Percentiles rank a stretch among this genome's conserved stretches.
Evolutionary conservation across 2,888 invertebrate genomes (phyloP).

Genomic region (Criorhina ranunculi): DNA sequence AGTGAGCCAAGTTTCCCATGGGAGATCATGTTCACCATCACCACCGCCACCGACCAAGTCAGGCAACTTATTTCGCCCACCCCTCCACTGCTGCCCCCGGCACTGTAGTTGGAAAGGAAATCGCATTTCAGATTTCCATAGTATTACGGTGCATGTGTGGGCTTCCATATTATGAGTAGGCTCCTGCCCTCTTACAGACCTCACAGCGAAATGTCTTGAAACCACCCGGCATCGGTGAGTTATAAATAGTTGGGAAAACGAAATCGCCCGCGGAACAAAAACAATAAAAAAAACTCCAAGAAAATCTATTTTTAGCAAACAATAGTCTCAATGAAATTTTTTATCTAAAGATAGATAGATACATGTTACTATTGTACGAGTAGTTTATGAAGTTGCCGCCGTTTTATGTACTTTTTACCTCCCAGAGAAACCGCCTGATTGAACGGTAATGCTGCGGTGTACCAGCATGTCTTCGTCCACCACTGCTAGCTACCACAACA

Average conservation of each 20-base stretch:
- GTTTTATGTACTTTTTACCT: slow-evolving; percentile 3
- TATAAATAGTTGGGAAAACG: slow-evolving; percentile 65
- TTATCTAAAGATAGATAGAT: slow-evolving; percentile 4
- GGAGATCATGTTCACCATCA: slow-evolving; percentile 62
- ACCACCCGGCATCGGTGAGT: slow-evolving; percentile 25
- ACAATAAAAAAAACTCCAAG: slow-evolving; percentile 32
- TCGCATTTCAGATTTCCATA: slow-evolving; percentile 53
- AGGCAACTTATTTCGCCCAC: slow-evolving; percentile 38
- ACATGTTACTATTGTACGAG: neutral
- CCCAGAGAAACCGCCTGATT: slow-evolving; percentile 47
- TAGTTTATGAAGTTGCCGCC: slow-evolving; percentile 35
- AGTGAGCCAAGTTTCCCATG: slow-evolving; percentile 69
- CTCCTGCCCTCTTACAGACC: slow-evolving; percentile 35
- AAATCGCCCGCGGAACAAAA: slow-evolving; percentile 41
- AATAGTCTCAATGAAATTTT: slow-evolving; percentile 62
- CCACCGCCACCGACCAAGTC: slow-evolving; percentile 38
- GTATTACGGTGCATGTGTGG: slow-evolving; percentile 55
- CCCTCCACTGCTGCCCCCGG: too few species aligned
- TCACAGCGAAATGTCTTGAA: slow-evolving; percentile 31
- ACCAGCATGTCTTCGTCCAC: neutral
- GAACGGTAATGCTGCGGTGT: slow-evolving; percentile 49
- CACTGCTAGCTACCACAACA: slow-evolving; percentile 13
- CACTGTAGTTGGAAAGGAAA: slow-evolving; percentile 48
- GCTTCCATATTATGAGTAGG: slow-evolving; percentile 25
- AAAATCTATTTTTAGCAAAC: slow-evolving; percentile 69